Evolutionary conservation across 2,113 vertebrate genomes (phyloP).

Genomic region (Archilochus colubris): DNA sequence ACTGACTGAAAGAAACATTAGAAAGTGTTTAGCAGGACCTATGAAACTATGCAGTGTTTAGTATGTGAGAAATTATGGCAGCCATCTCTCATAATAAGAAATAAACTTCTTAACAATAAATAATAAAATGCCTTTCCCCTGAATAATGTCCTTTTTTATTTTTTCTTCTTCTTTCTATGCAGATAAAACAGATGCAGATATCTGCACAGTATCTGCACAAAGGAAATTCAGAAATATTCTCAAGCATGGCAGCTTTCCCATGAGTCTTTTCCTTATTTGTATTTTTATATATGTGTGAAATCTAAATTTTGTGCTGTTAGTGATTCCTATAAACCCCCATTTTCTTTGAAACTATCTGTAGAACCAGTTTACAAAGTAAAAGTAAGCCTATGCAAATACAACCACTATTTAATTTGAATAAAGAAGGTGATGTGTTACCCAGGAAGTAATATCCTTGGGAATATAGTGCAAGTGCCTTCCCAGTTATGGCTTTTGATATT

Average conservation of each 20-base stretch:
- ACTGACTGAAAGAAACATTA: neutral
- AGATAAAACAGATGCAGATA: neutral
- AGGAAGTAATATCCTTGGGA: conserved; percentile 1
- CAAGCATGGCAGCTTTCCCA: neutral
- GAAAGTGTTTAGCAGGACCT: neutral
- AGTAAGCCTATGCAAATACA: neutral
- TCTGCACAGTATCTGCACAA: neutral
- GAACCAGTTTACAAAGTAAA: neutral
- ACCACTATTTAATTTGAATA: neutral
- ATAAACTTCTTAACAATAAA: neutral
- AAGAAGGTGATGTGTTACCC: neutral
- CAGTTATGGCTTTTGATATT: neutral
- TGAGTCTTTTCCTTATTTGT: neutral
- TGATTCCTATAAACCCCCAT: neutral
- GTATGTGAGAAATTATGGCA: neutral
- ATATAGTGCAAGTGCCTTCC: neutral
- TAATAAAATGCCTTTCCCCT: neutral
- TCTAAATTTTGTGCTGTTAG: neutral
- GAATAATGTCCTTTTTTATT: neutral
- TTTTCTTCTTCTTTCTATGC: neutral
- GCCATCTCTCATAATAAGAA: neutral
- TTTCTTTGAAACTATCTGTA: neutral
- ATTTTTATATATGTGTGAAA: neutral
- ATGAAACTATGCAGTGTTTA: neutral
- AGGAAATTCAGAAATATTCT: neutral